Percentiles rank a stretch among this genome's conserved stretches.
phyloP scores from a whole-genome alignment of 2,113 vertebrate species.

The Glaucidium brasilianum region DNA sequence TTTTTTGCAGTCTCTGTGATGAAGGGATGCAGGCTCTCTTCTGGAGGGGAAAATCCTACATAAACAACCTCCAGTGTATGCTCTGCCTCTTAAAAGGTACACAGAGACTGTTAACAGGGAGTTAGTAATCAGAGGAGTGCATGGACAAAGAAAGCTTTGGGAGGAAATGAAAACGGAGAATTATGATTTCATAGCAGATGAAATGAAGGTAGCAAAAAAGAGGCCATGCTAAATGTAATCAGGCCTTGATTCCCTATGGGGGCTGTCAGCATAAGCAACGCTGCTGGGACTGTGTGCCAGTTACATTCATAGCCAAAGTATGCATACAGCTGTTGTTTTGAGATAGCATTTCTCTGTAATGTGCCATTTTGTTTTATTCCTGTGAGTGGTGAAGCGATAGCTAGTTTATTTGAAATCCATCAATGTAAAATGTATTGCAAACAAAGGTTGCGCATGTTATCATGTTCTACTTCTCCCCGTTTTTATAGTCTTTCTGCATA shows the following conservation, averaged over 20 bases:
- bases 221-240: background rate
- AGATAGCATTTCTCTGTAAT: constrained; percentile 47
- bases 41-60: background rate
- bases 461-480: background rate
- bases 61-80: background rate
- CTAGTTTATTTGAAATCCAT: constrained; percentile 29
- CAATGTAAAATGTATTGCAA: constrained; percentile 16
- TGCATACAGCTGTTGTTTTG: constrained; percentile 34
- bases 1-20: background rate
- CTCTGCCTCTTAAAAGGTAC: background rate
- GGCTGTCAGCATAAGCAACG: background rate
- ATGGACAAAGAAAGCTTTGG: background rate
- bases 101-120: background rate
- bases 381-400: background rate
- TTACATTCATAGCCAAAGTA: background rate
- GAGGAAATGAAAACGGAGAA: background rate
- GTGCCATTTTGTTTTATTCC: constrained; percentile 34
- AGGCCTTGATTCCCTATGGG: background rate
- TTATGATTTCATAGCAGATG: background rate
- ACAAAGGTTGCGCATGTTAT: background rate
- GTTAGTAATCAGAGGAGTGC: background rate
- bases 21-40: background rate
- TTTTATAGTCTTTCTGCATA: background rate
- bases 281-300: background rate
- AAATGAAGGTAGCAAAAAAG: background rate